Percentiles rank a stretch among this genome's conserved stretches.
phyloP scores from a whole-genome alignment of 2,888 invertebrate genomes.

The Ligdia adustata region DNA sequence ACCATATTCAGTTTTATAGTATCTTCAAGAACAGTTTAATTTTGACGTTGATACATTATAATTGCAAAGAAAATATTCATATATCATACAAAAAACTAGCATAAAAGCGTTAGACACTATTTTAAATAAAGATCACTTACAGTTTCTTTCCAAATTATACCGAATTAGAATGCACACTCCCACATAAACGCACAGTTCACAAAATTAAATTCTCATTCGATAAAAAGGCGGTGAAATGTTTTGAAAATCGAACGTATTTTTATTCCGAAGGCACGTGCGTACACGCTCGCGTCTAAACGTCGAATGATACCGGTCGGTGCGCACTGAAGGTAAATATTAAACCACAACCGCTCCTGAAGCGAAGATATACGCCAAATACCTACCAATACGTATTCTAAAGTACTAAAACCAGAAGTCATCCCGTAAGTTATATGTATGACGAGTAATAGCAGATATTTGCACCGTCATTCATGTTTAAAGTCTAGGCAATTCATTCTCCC shows the following conservation, averaged over 20 bases:
- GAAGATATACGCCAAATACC: too few relatives aligned
- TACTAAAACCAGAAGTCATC: slow-evolving; percentile 16
- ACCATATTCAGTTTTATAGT: too few relatives aligned
- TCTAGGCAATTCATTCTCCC: not conserved
- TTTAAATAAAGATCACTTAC: slow-evolving; percentile 22
- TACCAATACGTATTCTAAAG: not conserved
- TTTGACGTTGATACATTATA: too few relatives aligned
- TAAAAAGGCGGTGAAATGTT: slow-evolving; percentile 33
- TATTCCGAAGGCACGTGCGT: slow-evolving; percentile 49
- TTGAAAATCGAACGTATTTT: slow-evolving; percentile 36
- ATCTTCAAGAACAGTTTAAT: too few relatives aligned
- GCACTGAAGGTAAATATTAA: slow-evolving; percentile 40
- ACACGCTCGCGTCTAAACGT: slow-evolving; percentile 48
- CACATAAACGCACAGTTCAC: slow-evolving; percentile 22
- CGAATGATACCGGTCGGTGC: slow-evolving; percentile 60
- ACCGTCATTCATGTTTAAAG: slow-evolving; percentile 6
- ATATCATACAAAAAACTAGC: too few relatives aligned
- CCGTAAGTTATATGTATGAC: slow-evolving; percentile 9
- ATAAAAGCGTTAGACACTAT: too few relatives aligned
- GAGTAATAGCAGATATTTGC: slow-evolving; percentile 14
- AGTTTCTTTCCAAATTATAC: slow-evolving; percentile 16
- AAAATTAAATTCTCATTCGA: slow-evolving; percentile 7
- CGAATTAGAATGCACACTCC: slow-evolving; percentile 14
- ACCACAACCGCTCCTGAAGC: slow-evolving; percentile 3
- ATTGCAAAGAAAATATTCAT: too few relatives aligned